phyloP scores from a whole-genome alignment of 2,888 invertebrate species.

The Eupithecia insigniata region DNA sequence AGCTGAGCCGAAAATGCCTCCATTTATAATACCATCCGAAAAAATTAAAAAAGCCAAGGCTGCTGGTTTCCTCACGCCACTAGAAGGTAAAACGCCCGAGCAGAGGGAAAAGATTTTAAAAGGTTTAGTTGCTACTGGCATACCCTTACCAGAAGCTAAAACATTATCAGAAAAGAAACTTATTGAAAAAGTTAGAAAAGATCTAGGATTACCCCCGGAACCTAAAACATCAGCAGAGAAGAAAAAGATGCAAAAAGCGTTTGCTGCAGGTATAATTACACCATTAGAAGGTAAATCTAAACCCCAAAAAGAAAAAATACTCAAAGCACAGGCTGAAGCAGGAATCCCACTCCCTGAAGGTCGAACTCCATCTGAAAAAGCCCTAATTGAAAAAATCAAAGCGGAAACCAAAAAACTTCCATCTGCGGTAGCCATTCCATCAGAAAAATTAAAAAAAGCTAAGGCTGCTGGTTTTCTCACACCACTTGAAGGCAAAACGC shows the following conservation, averaged over 20 bases:
- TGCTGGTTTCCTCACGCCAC: slow-evolving; percentile 18
- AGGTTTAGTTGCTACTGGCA: slow-evolving; percentile 41
- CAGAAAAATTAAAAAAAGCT: slow-evolving; percentile 46
- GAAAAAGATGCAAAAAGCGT: slow-evolving; percentile 45
- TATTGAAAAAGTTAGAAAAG: slow-evolving; percentile 43
- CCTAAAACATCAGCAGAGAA: slow-evolving; percentile 41
- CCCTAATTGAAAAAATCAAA: slow-evolving; percentile 16
- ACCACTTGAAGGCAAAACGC: slow-evolving; percentile 45
- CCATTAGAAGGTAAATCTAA: slow-evolving; percentile 46
- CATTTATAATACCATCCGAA: slow-evolving; percentile 34
- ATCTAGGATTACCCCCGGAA: slow-evolving; percentile 45
- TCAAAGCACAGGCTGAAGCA: slow-evolving; percentile 45
- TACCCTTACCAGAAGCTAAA: slow-evolving; percentile 47
- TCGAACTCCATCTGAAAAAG: slow-evolving; percentile 52
- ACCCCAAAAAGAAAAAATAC: slow-evolving; percentile 46
- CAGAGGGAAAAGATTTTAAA: slow-evolving; percentile 51
- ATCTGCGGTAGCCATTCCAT: slow-evolving; percentile 23
- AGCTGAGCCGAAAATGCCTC: slow-evolving; percentile 10
- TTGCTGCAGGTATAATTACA: slow-evolving; percentile 39
- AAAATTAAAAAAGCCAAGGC: slow-evolving; percentile 42
- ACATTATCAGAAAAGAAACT: slow-evolving; percentile 45
- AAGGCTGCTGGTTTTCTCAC: slow-evolving; percentile 27
- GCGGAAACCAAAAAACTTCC: not conserved
- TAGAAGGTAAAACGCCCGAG: slow-evolving; percentile 45
- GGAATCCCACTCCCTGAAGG: slow-evolving; percentile 52